phyloP scores from a whole-genome alignment of 2,797 vertebrate species.

The Strix occidentalis region DNA sequence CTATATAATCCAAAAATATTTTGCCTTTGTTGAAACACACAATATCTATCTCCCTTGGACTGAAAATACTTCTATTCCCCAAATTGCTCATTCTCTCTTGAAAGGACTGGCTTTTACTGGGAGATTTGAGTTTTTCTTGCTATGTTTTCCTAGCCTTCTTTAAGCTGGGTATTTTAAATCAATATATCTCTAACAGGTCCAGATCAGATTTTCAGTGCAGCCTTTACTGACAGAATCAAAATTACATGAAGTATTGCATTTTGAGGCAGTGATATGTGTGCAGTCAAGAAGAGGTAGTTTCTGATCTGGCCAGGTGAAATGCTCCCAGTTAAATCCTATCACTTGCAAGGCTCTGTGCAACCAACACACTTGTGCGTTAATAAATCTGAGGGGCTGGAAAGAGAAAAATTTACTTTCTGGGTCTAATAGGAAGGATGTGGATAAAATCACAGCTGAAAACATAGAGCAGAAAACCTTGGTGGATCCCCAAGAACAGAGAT shows the following conservation, averaged over 20 bases:
- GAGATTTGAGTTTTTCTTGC: neutral
- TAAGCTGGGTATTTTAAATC: neutral
- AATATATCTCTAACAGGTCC: slow-evolving; percentile 10
- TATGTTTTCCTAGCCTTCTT: slow-evolving; percentile 2
- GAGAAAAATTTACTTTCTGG: neutral
- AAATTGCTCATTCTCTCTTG: neutral
- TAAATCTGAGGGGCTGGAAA: neutral
- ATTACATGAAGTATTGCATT: slow-evolving; percentile 20
- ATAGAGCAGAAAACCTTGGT: neutral
- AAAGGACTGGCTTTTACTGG: neutral
- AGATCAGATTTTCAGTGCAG: slow-evolving; percentile 32
- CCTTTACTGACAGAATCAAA: slow-evolving; percentile 34
- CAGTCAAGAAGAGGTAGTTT: neutral
- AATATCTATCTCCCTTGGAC: neutral
- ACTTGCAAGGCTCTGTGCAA: neutral
- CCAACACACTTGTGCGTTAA: neutral
- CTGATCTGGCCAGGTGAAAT: neutral
- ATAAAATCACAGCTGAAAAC: neutral
- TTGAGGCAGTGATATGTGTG: neutral
- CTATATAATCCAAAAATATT: neutral
- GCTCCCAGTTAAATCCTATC: neutral
- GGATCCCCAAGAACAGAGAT: neutral
- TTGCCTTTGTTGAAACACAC: neutral
- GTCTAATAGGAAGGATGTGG: neutral
- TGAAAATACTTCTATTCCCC: neutral